These are phyloP conservation scores for Hydrolagus affinis DNA, from an alignment of 2,113 vertebrate genomes.

Conservation along the genomic window DNA sequence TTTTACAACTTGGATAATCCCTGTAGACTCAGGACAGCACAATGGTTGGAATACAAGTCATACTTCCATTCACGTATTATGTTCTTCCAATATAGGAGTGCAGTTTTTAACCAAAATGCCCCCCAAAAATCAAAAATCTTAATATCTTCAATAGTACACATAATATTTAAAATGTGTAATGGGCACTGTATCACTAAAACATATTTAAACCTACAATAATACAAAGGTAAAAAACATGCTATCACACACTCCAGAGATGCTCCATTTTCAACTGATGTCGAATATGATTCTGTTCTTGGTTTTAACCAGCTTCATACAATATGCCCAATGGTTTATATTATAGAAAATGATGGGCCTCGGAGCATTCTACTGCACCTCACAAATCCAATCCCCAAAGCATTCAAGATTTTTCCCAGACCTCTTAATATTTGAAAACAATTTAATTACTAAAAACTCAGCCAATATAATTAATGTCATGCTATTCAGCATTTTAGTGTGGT, in stretches of 20 bases:
- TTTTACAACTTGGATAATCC: too few species aligned
- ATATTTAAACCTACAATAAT: not conserved
- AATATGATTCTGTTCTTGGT: not conserved
- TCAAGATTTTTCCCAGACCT: not conserved
- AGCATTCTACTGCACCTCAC: not conserved
- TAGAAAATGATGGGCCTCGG: constrained; percentile 19
- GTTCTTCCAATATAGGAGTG: not conserved
- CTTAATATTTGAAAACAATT: not conserved
- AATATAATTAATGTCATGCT: not conserved
- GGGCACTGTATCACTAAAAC: not conserved
- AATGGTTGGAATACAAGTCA: not conserved
- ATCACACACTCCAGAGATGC: not conserved
- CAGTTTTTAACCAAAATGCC: not conserved
- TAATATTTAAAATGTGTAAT: too few species aligned
- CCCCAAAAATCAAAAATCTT: too few species aligned
- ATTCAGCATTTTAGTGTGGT: not conserved
- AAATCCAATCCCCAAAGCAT: too few species aligned
- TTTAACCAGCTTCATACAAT: not conserved
- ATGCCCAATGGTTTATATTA: not conserved
- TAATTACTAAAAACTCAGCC: not conserved
- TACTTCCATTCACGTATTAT: not conserved
- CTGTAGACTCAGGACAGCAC: too few species aligned
- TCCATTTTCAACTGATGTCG: not conserved
- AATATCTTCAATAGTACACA: too few species aligned
- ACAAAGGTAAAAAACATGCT: not conserved